A percentile compares a stretch with the other conserved stretches of the same genome.
phyloP scores from a whole-genome alignment of 2,797 vertebrate species.

The Sarcoramphus papa region DNA sequence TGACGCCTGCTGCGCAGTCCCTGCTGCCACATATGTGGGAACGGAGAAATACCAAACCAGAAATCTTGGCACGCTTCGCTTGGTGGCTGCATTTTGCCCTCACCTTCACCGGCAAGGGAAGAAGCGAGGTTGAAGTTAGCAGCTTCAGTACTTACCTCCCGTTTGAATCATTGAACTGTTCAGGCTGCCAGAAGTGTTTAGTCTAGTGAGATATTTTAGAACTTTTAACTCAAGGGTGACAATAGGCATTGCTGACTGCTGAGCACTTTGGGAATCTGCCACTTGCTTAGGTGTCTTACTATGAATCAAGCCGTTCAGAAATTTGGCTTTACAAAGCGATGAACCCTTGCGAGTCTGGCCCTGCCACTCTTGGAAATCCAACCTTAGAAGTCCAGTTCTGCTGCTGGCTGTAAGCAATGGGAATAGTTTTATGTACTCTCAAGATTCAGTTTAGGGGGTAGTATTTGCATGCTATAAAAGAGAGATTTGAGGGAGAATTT shows the following conservation, averaged over 20 bases:
- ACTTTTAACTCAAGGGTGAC: not conserved
- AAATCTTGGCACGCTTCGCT: not conserved
- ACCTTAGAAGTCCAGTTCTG: not conserved
- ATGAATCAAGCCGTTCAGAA: not conserved
- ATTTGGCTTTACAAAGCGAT: not conserved
- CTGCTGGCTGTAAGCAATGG: not conserved
- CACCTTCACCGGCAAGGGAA: fast-evolving
- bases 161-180: not conserved
- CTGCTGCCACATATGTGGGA: fast-evolving
- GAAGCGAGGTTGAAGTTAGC: not conserved
- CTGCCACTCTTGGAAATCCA: not conserved
- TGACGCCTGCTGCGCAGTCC: fast-evolving
- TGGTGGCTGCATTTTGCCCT: not conserved
- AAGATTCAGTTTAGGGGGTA: not conserved
- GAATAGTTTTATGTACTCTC: not conserved
- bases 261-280: not conserved
- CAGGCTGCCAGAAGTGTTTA: not conserved
- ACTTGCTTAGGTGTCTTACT: not conserved
- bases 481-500: not conserved
- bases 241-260: fast-evolving
- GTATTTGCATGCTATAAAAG: not conserved
- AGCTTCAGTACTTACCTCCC: not conserved
- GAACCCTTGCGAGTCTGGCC: not conserved
- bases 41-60: fast-evolving
- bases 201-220: not conserved